These are phyloP conservation scores for Pygocentrus nattereri DNA, from an alignment of 2,797 vertebrate species.

Conservation along the genomic window DNA sequence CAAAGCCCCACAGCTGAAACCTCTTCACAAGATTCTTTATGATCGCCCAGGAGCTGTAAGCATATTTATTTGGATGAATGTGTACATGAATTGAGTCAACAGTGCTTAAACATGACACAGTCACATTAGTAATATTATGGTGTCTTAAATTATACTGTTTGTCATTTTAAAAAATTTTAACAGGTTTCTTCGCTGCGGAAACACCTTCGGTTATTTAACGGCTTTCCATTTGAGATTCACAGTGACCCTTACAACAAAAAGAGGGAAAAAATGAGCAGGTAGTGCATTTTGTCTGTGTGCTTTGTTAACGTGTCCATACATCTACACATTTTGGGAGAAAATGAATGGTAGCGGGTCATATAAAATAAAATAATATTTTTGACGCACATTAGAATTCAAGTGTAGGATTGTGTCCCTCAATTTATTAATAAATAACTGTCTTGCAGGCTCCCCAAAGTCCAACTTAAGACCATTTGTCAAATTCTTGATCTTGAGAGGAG, in stretches of 20 bases:
- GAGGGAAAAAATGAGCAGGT: slow-evolving; percentile 91
- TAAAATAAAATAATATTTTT: not conserved
- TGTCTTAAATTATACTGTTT: slow-evolving; percentile 1
- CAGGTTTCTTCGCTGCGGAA: slow-evolving; percentile 82
- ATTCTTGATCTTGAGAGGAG: slow-evolving; percentile 94
- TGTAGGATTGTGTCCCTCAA: not conserved
- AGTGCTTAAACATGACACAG: not conserved
- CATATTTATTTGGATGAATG: not conserved
- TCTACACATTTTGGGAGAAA: not conserved
- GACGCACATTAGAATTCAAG: not conserved
- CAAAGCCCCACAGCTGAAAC: slow-evolving; percentile 91
- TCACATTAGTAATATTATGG: not conserved
- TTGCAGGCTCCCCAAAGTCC: slow-evolving; percentile 68
- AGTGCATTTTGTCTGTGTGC: not conserved
- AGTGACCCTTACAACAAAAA: slow-evolving; percentile 90
- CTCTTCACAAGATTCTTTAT: slow-evolving; percentile 92
- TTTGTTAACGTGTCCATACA: not conserved
- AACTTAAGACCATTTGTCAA: slow-evolving; percentile 89
- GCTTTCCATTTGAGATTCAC: slow-evolving; percentile 89
- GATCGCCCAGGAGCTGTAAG: slow-evolving; percentile 94
- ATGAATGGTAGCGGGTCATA: slow-evolving; percentile 7
- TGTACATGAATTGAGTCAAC: not conserved
- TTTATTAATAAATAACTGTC: not conserved
- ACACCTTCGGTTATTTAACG: slow-evolving; percentile 93
- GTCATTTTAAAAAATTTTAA: not conserved